These are phyloP conservation scores for Antechinus flavipes DNA, from an alignment of 2,113 vertebrate genomes.

Conservation along the genomic window DNA sequence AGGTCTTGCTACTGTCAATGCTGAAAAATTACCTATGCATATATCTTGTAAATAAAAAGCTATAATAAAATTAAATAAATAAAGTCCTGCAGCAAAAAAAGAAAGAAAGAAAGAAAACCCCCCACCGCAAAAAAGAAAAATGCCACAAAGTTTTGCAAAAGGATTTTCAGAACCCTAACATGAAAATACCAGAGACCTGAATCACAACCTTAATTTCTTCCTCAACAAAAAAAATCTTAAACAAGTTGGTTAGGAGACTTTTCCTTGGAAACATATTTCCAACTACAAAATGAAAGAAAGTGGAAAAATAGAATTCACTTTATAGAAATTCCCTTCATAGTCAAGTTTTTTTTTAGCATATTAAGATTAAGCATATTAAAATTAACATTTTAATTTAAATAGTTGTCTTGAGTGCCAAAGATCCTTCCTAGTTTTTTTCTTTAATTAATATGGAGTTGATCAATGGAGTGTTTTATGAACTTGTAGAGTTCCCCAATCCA, in stretches of 20 bases:
- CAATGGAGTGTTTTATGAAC: background rate
- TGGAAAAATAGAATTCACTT: background rate
- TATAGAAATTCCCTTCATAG: background rate
- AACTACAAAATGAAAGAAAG: background rate
- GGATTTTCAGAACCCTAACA: slow-evolving; percentile 33
- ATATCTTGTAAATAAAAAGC: too few species aligned
- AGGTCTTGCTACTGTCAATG: too few species aligned
- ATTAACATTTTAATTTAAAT: background rate
- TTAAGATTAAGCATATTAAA: background rate
- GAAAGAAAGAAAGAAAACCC: too few species aligned
- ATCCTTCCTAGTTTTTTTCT: background rate
- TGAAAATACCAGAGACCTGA: slow-evolving; percentile 12
- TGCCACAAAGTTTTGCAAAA: background rate
- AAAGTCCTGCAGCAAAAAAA: too few species aligned
- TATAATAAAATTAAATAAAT: too few species aligned
- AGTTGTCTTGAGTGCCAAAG: background rate
- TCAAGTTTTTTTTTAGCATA: background rate
- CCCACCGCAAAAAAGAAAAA: background rate
- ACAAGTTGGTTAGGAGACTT: background rate
- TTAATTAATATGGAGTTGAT: background rate
- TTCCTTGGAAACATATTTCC: background rate
- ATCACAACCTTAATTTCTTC: background rate
- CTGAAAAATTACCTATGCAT: too few species aligned
- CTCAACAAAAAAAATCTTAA: background rate
- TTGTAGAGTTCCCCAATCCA: background rate